Percentiles rank a stretch among this genome's conserved stretches.
phyloP scores from a whole-genome alignment of 2,888 invertebrate genomes.

The Actias luna region DNA sequence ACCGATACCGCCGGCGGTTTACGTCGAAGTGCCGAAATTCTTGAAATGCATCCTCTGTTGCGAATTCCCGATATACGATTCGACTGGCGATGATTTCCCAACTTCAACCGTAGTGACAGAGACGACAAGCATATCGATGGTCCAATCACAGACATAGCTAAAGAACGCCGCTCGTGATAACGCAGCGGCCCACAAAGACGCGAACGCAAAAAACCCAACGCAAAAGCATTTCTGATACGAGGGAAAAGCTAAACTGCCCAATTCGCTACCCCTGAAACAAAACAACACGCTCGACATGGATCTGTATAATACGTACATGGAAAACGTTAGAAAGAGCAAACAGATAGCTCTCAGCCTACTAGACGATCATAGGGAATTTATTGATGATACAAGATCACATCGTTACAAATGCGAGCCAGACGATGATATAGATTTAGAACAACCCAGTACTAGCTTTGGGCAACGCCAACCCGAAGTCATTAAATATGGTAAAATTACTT shows the following conservation, averaged over 20 bases:
- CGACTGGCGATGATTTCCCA: constrained; percentile 84
- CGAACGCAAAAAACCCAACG: constrained; percentile 48
- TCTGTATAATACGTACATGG: constrained; percentile 70
- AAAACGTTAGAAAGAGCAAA: constrained; percentile 66
- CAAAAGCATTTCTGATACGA: constrained; percentile 78
- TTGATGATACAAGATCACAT: constrained; percentile 50
- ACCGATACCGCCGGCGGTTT: constrained; percentile 93
- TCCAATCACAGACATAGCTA: constrained; percentile 88
- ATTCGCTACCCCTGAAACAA: constrained; percentile 71
- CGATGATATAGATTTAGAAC: not conserved
- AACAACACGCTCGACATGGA: constrained; percentile 75
- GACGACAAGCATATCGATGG: constrained; percentile 86
- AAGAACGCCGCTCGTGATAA: constrained; percentile 70
- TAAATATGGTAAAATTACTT: constrained; percentile 73
- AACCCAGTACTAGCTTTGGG: constrained; percentile 61
- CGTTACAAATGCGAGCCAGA: constrained; percentile 46
- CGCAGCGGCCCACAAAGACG: constrained; percentile 64
- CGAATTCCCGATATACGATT: constrained; percentile 93
- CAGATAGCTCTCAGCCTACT: constrained; percentile 66
- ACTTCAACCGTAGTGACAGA: constrained; percentile 85
- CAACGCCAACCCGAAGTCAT: constrained; percentile 62
- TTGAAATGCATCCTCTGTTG: constrained; percentile 93
- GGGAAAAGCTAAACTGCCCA: constrained; percentile 68
- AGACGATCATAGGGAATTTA: constrained; percentile 65
- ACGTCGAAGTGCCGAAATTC: constrained; percentile 92